Conservation (phyloP, 2,888 invertebrate genomes). For the Eueremaeus valkanovi region DNA sequence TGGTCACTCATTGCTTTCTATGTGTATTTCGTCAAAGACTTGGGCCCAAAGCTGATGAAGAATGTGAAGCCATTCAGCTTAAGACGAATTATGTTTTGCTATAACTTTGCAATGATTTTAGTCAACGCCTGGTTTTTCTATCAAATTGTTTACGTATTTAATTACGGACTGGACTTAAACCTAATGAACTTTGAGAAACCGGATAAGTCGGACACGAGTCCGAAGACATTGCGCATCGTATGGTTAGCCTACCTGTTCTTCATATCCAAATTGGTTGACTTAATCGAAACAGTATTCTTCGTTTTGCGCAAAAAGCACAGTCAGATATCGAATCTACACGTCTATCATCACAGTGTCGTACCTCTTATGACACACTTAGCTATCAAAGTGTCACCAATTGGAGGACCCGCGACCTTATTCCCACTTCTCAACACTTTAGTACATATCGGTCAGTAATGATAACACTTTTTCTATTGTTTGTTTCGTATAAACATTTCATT, state of each 20-base stretch:
- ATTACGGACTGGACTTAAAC: slow-evolving; percentile 32
- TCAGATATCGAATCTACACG: slow-evolving; percentile 45
- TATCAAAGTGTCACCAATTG: slow-evolving; percentile 44
- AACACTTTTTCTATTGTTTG: not conserved
- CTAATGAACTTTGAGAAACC: slow-evolving; percentile 30
- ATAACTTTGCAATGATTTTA: slow-evolving; percentile 40
- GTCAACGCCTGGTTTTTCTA: slow-evolving; percentile 40
- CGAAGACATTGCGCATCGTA: slow-evolving; percentile 32
- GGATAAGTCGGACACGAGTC: slow-evolving; percentile 10
- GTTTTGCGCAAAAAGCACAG: slow-evolving; percentile 45
- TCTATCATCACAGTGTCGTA: slow-evolving; percentile 46
- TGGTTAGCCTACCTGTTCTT: slow-evolving; percentile 37
- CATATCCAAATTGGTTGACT: slow-evolving; percentile 43
- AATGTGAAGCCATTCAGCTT: slow-evolving; percentile 39
- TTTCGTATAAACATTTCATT: not conserved
- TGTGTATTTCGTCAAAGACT: slow-evolving; percentile 41
- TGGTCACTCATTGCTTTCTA: slow-evolving; percentile 40
- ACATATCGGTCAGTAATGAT: slow-evolving; percentile 40
- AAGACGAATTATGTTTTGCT: slow-evolving; percentile 31
- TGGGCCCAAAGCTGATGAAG: slow-evolving; percentile 42
- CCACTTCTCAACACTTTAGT: slow-evolving; percentile 46
- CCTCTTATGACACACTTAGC: slow-evolving; percentile 43
- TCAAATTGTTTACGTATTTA: slow-evolving; percentile 17
- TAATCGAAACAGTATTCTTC: slow-evolving; percentile 46
- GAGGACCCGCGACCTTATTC: slow-evolving; percentile 47